Base-by-base conservation (phyloP, 2,888 invertebrate species). In the Leistus spinibarbis region DNA sequence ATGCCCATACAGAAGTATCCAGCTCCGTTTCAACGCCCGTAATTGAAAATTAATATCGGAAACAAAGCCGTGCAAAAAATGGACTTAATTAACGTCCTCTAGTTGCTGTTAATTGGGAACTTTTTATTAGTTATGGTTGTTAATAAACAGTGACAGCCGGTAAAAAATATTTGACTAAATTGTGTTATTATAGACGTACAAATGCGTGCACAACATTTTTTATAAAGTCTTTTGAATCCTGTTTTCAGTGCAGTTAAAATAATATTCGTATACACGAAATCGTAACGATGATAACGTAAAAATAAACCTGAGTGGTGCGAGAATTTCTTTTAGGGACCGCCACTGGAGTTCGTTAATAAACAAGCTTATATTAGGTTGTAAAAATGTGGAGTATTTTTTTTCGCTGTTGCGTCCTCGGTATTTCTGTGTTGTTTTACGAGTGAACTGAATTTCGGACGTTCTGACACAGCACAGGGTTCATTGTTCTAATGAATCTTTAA, bases 401-500 rank as follows among this genome's bases (percentile, higher is more conserved):
- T 17, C 20, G 60, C 60, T 19, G 20, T 60, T 57, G 57, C 19
- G 57, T 57, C 40, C 10, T 57, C 16, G 57, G 19, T 22, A 16
- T 20, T 5, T 19, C 60, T 22, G 22, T 60, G 60, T 60, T 60
- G 16, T 17, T 69, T 69, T 69, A 69, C 69, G 69, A 69, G 3
- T 19, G 17, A 16, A 17, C 9, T 57, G 60, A 56, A 9, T 19
- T 17, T 56, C 22, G 22, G 13, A 64, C 24, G 54, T 40, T 10
- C 40, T 40, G 40, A 40, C 40, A 40, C 40, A 40, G 13, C 5
- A 7, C 54, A 54, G 73, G 54, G 73, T 73, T 72, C 73, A 73
- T 73, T 67, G 73, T 67, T 73, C 73, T 73, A 73, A 73, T 73
- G 73, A 73, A 73, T 73, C 67, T 73, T 73, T 73, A 73, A 73